Evolutionary conservation across 2,888 invertebrate genomes (phyloP).

Genomic region (Prenolepis imparis): DNA sequence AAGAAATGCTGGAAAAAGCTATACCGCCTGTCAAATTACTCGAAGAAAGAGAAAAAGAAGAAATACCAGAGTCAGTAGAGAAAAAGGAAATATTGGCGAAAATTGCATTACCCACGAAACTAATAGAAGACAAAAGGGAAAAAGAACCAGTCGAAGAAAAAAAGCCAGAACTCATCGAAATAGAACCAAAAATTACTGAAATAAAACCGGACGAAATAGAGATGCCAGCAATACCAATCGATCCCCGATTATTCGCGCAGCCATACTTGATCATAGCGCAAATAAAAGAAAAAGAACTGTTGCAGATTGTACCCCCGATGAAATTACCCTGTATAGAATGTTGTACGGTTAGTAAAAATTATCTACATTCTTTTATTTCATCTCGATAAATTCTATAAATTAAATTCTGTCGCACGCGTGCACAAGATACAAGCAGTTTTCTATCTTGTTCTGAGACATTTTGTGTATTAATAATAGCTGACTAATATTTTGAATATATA

Average conservation of each 20-base stretch:
- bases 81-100: background rate
- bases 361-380: background rate
- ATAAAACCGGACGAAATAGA: background rate
- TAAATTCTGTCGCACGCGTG: background rate
- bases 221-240: conserved; percentile 19
- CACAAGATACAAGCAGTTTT: background rate
- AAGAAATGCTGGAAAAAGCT: conserved; percentile 12
- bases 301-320: background rate
- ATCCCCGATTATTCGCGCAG: conserved; percentile 10
- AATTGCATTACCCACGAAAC: background rate
- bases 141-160: background rate
- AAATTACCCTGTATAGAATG: background rate
- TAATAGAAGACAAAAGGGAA: background rate
- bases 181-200: conserved; percentile 27
- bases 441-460: background rate
- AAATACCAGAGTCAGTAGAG: background rate
- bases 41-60: conserved; percentile 10
- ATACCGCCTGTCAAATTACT: background rate
- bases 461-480: background rate
- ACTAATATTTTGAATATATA: conserved; percentile 8
- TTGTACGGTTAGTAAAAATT: conserved; percentile 32
- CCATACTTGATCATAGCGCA: conserved; percentile 53
- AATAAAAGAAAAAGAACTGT: conserved; percentile 39
- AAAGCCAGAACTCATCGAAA: conserved; percentile 18
- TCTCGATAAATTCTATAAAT: background rate